phyloP scores from a whole-genome alignment of 2,888 invertebrate genomes.

The Tachina fera region DNA sequence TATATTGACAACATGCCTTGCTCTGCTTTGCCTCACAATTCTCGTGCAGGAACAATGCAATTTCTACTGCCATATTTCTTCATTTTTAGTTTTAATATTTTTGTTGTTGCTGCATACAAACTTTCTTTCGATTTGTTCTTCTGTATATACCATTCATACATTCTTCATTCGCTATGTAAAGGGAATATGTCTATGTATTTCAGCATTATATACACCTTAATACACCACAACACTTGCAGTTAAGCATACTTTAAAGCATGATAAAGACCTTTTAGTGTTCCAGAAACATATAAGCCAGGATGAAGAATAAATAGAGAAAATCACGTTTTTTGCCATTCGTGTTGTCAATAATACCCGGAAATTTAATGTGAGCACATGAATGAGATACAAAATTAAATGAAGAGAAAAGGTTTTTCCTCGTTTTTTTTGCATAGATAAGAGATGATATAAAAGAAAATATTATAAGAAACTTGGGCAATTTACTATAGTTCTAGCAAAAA shows the following conservation, averaged over 20 bases:
- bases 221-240: constrained; percentile 29
- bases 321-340: constrained; percentile 68
- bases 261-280: constrained; percentile 47
- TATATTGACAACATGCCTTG: constrained; percentile 47
- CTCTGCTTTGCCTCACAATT: constrained; percentile 23
- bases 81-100: constrained; percentile 29
- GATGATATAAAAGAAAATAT: constrained; percentile 13
- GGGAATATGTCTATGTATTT: neutral
- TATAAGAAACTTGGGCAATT: constrained; percentile 11
- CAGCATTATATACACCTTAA: constrained; percentile 17
- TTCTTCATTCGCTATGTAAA: neutral
- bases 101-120: neutral
- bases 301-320: constrained; percentile 60
- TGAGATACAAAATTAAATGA: constrained; percentile 30
- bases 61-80: constrained; percentile 34
- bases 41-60: constrained; percentile 51
- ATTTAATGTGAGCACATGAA: constrained; percentile 64
- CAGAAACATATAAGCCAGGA: constrained; percentile 47
- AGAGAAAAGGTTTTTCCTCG: neutral
- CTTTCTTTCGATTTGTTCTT: constrained; percentile 25
- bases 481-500: constrained; percentile 17
- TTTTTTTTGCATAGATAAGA: neutral
- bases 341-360: constrained; percentile 69
- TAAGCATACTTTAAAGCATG: constrained; percentile 9
- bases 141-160: neutral